A percentile compares a stretch with the other conserved stretches of the same genome.
phyloP scores from a whole-genome alignment of 2,888 invertebrate genomes.

The Eupithecia inturbata region DNA sequence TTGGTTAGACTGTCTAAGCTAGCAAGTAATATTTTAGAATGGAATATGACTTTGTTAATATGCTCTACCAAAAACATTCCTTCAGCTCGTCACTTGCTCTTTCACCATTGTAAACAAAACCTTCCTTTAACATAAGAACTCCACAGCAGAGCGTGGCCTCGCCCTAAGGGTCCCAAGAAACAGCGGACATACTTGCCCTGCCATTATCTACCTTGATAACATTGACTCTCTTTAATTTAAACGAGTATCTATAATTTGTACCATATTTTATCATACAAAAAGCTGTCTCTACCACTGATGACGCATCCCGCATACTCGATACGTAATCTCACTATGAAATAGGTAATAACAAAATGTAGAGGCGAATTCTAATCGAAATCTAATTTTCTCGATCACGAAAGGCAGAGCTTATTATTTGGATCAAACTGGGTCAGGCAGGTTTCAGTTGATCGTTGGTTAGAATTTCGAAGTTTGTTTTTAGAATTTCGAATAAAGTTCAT shows the following conservation, averaged over 20 bases:
- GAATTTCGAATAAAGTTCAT: neutral
- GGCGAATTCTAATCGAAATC: neutral
- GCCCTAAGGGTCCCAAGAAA: slow-evolving; percentile 9
- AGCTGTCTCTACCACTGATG: slow-evolving; percentile 27
- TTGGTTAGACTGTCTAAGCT: neutral
- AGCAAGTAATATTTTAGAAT: neutral
- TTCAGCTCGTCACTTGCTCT: neutral
- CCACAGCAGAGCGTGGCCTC: neutral
- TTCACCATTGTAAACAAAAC: neutral
- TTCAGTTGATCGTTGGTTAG: neutral
- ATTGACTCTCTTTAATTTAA: slow-evolving; percentile 21
- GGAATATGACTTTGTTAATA: neutral
- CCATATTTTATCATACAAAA: slow-evolving; percentile 21
- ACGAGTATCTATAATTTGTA: neutral
- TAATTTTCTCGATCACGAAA: neutral
- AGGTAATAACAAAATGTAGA: neutral
- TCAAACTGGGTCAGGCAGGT: neutral
- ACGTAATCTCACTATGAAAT: slow-evolving; percentile 6
- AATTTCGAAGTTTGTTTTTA: neutral
- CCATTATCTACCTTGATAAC: slow-evolving; percentile 22
- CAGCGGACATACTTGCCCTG: slow-evolving; percentile 20
- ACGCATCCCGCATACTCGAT: slow-evolving; percentile 24
- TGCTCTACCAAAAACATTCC: too few relatives aligned
- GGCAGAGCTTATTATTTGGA: neutral
- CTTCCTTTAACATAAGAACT: neutral